phyloP scores from a whole-genome alignment of 2,888 invertebrate species.

The Eupithecia insigniata region DNA sequence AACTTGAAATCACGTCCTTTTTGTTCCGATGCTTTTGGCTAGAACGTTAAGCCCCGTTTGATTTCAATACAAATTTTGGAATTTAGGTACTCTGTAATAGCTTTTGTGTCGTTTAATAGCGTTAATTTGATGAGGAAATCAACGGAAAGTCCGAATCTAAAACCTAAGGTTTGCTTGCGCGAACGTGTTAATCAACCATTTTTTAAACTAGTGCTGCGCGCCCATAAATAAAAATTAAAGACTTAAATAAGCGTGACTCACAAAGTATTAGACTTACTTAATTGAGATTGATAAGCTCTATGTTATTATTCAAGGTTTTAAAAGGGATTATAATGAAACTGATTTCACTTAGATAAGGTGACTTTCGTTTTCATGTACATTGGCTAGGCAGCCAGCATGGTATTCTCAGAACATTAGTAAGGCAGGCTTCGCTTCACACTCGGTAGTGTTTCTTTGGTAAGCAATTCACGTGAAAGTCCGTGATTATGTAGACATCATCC shows the following conservation, averaged over 20 bases:
- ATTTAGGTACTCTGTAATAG: too few relatives aligned
- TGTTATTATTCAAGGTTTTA: neutral
- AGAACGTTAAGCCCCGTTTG: too few relatives aligned
- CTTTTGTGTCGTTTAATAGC: too few relatives aligned
- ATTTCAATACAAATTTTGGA: too few relatives aligned
- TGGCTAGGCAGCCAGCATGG: neutral
- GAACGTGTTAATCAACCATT: too few relatives aligned
- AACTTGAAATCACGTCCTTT: too few relatives aligned
- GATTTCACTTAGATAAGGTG: neutral
- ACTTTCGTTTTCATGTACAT: constrained; percentile 9
- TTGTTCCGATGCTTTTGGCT: too few relatives aligned
- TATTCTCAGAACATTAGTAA: constrained; percentile 17
- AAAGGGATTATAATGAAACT: neutral
- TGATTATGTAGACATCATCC: constrained; percentile 25
- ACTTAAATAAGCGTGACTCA: neutral
- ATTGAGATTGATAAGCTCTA: neutral
- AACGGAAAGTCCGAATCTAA: too few relatives aligned
- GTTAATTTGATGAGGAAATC: too few relatives aligned
- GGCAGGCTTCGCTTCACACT: constrained; percentile 25
- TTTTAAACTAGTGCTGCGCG: neutral
- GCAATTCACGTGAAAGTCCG: constrained; percentile 32
- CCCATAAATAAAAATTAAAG: neutral
- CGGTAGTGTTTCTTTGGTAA: constrained; percentile 14
- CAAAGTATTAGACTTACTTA: neutral
- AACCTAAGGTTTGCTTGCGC: too few relatives aligned